Evolutionary conservation across 2,888 invertebrate genomes (phyloP).

Genomic region (Oscheius onirici): DNA sequence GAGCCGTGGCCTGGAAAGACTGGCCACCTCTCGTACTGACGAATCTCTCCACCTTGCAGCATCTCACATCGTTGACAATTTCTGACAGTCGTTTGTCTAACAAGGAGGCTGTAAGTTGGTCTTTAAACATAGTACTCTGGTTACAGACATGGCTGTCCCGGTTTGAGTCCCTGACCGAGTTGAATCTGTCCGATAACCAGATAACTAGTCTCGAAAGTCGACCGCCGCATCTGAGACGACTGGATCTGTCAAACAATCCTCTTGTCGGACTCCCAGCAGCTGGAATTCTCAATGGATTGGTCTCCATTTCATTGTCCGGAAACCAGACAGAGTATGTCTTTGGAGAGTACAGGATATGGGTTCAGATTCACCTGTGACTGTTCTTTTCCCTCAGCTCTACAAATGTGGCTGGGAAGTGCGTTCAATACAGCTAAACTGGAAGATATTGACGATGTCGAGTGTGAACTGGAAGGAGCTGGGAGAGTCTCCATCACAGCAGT

Average conservation of each 20-base stretch:
- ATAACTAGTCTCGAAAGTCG: slow-evolving; percentile 5
- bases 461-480: slow-evolving; percentile 23
- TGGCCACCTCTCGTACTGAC: slow-evolving; percentile 5
- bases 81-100: slow-evolving; percentile 40
- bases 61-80: slow-evolving; percentile 38
- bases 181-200: slow-evolving; percentile 17
- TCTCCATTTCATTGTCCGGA: slow-evolving; percentile 15
- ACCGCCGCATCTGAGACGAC: slow-evolving; percentile 21
- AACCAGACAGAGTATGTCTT: slow-evolving; percentile 21
- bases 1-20: slow-evolving; percentile 47
- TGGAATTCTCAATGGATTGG: slow-evolving; percentile 12
- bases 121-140: not conserved
- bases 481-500: slow-evolving; percentile 13
- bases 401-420: slow-evolving; percentile 47
- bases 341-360: not conserved
- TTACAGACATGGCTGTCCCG: slow-evolving; percentile 11
- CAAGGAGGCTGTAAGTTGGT: slow-evolving; percentile 40
- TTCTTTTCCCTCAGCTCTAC: slow-evolving; percentile 49
- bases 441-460: slow-evolving; percentile 16
- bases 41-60: slow-evolving; percentile 1
- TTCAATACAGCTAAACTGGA: slow-evolving; percentile 44
- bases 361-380: slow-evolving; percentile 46
- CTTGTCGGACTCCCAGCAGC: slow-evolving; percentile 8
- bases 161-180: slow-evolving; percentile 9
- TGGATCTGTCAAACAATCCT: slow-evolving; percentile 28